Base-by-base conservation (phyloP, 2,888 invertebrate genomes). In the Cepaea hortensis region DNA sequence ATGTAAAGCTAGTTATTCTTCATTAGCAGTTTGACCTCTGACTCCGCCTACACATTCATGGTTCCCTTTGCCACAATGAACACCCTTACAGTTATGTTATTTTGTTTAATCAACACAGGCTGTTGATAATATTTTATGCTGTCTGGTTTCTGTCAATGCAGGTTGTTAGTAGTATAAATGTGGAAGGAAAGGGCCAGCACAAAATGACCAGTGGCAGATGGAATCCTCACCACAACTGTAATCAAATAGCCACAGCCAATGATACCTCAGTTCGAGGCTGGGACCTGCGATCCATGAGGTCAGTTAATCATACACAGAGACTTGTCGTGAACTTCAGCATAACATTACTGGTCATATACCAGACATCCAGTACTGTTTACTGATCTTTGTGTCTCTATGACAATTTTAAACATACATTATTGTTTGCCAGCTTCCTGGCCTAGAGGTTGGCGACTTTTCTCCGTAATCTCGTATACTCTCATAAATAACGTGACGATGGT, bases 151-250 rank as follows among this genome's bases (percentile, higher is more conserved):
- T 50, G 35, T 50, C 46, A 4, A 11, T 18, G 9, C 77, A 94
- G 94, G 84, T 92, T 81, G 89, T 90, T 48, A 92, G 91, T 80
- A 91, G 92, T 20, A 90, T 92, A 20, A 91, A 91, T 50, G 94
- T 96, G 76, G 96, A 96, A 91, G 96, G 96, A 3, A 96, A 97
- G 94, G 96, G 96, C 89, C 96, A 97, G 90, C 96, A 96, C 65
- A 97, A 97, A 93, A 97, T 97, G 92, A 97, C 96, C 0, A 96
- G 96, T 82, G 98, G 98, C 13, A 97, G 97, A 94, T 99, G 99
- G 98, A 98, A 98, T 94, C 98, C 98, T 15, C 98, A 99, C 93
- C 98, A 98, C 93, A 97, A 97, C 90, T 96, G 97, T 90, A 96
- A 96, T 88, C 97, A 97, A 95, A 96, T 99, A 93, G 97, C 97